These are phyloP conservation scores for Brachyptera putata DNA, from an alignment of 2,888 invertebrate species.

Conservation along the genomic window DNA sequence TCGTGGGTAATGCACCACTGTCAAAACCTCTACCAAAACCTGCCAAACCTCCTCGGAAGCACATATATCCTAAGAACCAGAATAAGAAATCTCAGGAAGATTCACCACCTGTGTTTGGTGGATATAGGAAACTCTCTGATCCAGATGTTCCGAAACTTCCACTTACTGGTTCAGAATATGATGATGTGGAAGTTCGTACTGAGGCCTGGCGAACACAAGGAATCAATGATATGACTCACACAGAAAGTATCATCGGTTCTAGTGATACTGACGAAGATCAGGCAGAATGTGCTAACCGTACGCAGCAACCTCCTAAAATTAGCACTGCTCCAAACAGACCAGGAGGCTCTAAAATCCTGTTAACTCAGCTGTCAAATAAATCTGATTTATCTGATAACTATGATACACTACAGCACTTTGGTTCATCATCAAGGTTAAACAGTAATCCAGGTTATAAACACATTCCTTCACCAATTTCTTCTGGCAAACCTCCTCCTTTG, in stretches of 20 bases:
- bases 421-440: slow-evolving; percentile 64
- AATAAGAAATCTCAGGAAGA: slow-evolving; percentile 34
- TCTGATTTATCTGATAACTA: slow-evolving; percentile 54
- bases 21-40: slow-evolving; percentile 50
- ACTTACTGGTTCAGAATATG: slow-evolving; percentile 63
- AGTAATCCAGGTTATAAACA: slow-evolving; percentile 65
- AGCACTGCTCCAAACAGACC: background rate
- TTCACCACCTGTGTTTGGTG: slow-evolving; percentile 48
- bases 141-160: slow-evolving; percentile 45
- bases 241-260: slow-evolving; percentile 47
- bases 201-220: slow-evolving; percentile 82
- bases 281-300: background rate
- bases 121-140: slow-evolving; percentile 53
- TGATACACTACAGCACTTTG: slow-evolving; percentile 76
- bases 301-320: background rate
- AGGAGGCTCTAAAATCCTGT: slow-evolving; percentile 26
- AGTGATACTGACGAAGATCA: slow-evolving; percentile 26
- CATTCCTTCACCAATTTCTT: slow-evolving; percentile 43
- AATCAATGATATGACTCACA: slow-evolving; percentile 67
- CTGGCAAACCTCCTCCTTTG: slow-evolving; percentile 33
- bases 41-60: slow-evolving; percentile 58
- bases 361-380: slow-evolving; percentile 24
- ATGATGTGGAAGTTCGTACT: slow-evolving; percentile 68
- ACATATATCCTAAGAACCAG: slow-evolving; percentile 34
- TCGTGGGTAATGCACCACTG: slow-evolving; percentile 9